Evolutionary conservation across 2,113 vertebrate genomes (phyloP).

Genomic region (Parus major): DNA sequence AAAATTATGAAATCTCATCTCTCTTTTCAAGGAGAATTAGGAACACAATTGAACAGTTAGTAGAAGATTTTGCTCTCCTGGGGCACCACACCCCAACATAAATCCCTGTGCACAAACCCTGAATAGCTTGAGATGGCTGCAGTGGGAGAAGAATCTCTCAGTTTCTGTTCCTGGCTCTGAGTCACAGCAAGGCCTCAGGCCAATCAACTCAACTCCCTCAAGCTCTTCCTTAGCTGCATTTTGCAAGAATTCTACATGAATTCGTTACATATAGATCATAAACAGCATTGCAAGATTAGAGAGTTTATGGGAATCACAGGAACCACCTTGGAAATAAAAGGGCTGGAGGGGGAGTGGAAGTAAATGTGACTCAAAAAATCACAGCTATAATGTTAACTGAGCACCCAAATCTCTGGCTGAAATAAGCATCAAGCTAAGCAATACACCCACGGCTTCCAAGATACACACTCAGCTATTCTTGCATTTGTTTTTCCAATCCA

Average conservation of each 20-base stretch:
- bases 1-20: slow-evolving; percentile 62
- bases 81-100: not conserved
- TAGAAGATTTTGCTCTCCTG: not conserved
- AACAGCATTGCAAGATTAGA: not conserved
- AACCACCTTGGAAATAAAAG: slow-evolving; percentile 12
- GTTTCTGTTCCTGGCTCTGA: not conserved
- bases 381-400: not conserved
- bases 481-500: slow-evolving; percentile 20
- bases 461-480: slow-evolving; percentile 19
- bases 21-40: slow-evolving; percentile 52
- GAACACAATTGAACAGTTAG: slow-evolving; percentile 4
- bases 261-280: not conserved
- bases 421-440: slow-evolving; percentile 11
- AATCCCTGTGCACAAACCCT: not conserved
- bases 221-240: not conserved
- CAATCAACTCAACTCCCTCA: not conserved
- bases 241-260: not conserved
- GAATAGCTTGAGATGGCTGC: not conserved
- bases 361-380: not conserved
- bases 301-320: not conserved
- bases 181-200: not conserved
- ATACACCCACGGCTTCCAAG: not conserved
- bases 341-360: not conserved
- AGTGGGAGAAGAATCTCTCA: not conserved
- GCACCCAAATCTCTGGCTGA: not conserved